Conservation (phyloP, 2,797 vertebrate genomes). For the Sarcophilus harrisii region DNA sequence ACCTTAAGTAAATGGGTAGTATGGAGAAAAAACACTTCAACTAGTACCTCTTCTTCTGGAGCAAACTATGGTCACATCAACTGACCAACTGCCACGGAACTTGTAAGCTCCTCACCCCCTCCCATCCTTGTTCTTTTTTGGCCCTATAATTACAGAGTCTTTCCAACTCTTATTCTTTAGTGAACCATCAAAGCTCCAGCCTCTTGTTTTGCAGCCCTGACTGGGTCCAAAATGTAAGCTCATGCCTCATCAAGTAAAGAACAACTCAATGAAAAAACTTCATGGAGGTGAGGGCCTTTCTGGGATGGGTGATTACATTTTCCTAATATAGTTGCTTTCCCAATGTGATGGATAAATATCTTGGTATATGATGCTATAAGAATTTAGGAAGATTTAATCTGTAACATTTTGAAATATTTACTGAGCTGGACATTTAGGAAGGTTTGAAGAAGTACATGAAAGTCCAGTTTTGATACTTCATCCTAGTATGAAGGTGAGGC, state of each 20-base stretch:
- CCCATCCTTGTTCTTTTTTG: conserved; percentile 19
- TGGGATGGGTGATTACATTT: background rate
- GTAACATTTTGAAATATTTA: conserved; percentile 1
- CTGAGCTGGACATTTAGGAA: background rate
- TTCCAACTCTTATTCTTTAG: conserved; percentile 20
- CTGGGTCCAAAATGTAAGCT: conserved; percentile 13
- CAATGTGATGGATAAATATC: background rate
- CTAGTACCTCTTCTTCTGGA: conserved; percentile 41
- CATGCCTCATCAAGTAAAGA: conserved; percentile 35
- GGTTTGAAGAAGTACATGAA: background rate
- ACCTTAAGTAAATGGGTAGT: conserved; percentile 28
- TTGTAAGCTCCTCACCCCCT: conserved; percentile 40
- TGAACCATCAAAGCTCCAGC: background rate
- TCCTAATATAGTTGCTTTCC: conserved; percentile 19
- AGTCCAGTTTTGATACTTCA: background rate
- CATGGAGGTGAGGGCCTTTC: conserved; percentile 68
- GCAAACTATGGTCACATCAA: conserved; percentile 67
- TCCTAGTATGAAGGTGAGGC: background rate
- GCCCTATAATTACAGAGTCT: conserved; percentile 24
- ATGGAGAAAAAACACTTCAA: conserved; percentile 31
- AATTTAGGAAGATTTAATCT: conserved; percentile 53
- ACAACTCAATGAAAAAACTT: conserved; percentile 10
- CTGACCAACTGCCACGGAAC: conserved; percentile 80
- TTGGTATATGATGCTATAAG: conserved; percentile 11
- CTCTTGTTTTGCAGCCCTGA: background rate